Evolutionary conservation across 2,797 vertebrate species (phyloP).

Genomic region (Pantherophis vulpinus): DNA sequence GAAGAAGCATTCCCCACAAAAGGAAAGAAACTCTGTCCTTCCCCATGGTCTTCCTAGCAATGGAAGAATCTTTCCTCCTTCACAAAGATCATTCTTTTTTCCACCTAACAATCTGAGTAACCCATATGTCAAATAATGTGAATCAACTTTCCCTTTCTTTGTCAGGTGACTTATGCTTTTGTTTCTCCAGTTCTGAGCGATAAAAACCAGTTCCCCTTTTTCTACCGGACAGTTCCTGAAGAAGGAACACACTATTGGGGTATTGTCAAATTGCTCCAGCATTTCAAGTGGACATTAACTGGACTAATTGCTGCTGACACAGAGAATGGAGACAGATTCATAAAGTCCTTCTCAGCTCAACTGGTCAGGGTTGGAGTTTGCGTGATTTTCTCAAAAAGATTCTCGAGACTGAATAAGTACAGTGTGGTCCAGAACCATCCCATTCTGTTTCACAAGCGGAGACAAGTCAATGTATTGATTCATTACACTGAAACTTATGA

Average conservation of each 20-base stretch:
- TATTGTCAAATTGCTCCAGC: constrained; percentile 8
- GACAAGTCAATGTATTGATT: neutral
- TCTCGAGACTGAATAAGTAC: neutral
- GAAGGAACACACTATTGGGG: neutral
- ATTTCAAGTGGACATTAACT: constrained; percentile 27
- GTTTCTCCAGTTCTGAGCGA: neutral
- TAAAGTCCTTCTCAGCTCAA: neutral
- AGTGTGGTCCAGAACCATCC: neutral
- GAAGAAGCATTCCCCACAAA: neutral
- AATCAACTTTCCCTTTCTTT: neutral
- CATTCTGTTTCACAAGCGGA: neutral
- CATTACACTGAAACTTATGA: neutral
- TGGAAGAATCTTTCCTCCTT: neutral
- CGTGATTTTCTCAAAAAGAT: neutral
- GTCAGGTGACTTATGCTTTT: neutral
- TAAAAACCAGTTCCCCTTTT: neutral
- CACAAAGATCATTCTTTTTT: neutral
- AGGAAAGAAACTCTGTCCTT: neutral
- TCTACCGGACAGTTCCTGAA: constrained; percentile 1
- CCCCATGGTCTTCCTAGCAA: neutral
- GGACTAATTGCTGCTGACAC: neutral
- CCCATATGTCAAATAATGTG: neutral
- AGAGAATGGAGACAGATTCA: neutral
- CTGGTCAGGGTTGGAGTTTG: neutral
- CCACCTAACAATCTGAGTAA: neutral